A percentile compares a stretch with the other conserved stretches of the same genome.
These are phyloP conservation scores for Neolamprologus falcicula DNA, from an alignment of 2,113 vertebrate genomes.

Conservation along the genomic window DNA sequence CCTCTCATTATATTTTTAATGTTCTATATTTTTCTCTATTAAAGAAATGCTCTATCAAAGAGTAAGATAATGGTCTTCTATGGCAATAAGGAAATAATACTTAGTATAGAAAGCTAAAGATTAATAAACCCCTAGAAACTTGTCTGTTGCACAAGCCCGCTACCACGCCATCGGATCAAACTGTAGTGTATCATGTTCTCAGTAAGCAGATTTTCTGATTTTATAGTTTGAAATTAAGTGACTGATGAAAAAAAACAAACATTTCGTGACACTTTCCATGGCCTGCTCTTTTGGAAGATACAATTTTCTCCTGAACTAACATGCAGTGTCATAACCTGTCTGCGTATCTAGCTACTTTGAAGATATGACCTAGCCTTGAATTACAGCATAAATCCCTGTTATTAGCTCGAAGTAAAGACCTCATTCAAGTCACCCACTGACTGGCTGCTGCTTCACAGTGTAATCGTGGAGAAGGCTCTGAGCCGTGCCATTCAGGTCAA, in stretches of 20 bases:
- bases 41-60: fast-evolving
- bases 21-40: background rate
- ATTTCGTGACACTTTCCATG: background rate
- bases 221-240: background rate
- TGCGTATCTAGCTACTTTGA: background rate
- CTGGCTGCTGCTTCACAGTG: constrained; percentile 20
- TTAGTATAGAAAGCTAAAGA: background rate
- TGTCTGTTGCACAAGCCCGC: background rate
- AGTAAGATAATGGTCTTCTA: background rate
- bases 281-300: background rate
- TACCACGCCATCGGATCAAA: background rate
- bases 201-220: background rate
- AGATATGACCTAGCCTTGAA: background rate
- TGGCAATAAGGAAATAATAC: background rate
- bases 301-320: background rate
- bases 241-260: background rate
- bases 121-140: background rate
- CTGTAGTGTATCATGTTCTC: fast-evolving
- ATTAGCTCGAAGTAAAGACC: constrained; percentile 46
- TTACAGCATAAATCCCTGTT: constrained; percentile 43
- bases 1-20: background rate
- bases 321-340: constrained; percentile 13
- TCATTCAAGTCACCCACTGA: constrained; percentile 29
- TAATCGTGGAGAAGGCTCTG: constrained; percentile 20
- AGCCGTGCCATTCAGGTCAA: constrained; percentile 43